Conservation (phyloP, 2,888 invertebrate species). For the Patella depressa region DNA sequence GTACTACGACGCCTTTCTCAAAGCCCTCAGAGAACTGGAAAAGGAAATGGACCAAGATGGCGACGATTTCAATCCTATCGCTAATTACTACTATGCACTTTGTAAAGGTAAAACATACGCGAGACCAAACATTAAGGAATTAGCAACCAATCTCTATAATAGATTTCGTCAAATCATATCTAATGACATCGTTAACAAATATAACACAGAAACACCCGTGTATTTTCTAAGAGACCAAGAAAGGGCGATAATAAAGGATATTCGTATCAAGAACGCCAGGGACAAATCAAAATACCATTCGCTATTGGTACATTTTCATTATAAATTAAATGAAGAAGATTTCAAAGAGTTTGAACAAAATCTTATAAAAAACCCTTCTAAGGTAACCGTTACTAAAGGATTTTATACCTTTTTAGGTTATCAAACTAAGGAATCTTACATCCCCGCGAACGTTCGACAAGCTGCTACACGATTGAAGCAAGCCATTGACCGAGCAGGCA, state of each 20-base stretch:
- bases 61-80: background rate
- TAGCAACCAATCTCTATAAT: background rate
- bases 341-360: background rate
- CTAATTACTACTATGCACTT: background rate
- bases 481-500: background rate
- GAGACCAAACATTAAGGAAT: background rate
- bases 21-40: background rate
- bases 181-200: background rate
- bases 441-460: background rate
- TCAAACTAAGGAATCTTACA: background rate
- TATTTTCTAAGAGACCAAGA: background rate
- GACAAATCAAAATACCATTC: background rate
- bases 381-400: background rate
- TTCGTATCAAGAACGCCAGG: background rate
- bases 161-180: background rate
- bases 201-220: background rate
- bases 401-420: conserved; percentile 1
- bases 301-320: background rate
- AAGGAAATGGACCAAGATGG: background rate
- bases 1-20: background rate
- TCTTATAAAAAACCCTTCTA: background rate
- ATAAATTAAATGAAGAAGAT: background rate
- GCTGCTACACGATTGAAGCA: background rate
- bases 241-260: background rate
- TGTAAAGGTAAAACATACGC: background rate